Conservation (phyloP, 1,140 invertebrate genomes). For the Penaeus indicus region DNA sequence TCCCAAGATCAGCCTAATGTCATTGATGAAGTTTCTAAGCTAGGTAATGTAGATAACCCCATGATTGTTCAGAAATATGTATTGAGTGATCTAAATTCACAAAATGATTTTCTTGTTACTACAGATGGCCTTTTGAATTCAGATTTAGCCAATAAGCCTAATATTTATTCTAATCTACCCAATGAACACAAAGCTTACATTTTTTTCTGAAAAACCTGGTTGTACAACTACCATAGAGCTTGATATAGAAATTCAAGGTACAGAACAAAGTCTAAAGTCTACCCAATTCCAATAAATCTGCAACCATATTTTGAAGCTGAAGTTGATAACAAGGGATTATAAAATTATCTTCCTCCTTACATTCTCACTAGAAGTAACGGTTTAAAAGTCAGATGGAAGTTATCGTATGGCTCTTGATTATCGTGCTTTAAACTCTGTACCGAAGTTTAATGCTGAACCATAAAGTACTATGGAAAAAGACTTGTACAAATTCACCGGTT, state of each 20-base stretch:
- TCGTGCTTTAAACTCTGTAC: slow-evolving; percentile 19
- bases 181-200: background rate
- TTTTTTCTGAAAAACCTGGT: background rate
- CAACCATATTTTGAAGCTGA: slow-evolving; percentile 3
- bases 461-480: background rate
- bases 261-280: slow-evolving; percentile 3
- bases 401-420: slow-evolving; percentile 33
- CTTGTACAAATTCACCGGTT: slow-evolving; percentile 2
- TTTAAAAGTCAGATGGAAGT: background rate
- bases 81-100: background rate
- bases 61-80: background rate
- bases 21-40: background rate
- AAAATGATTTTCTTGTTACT: background rate
- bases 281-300: slow-evolving; percentile 25
- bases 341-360: background rate
- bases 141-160: background rate
- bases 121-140: background rate
- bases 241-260: background rate
- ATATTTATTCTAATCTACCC: background rate
- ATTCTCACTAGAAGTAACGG: background rate
- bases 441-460: slow-evolving; percentile 5
- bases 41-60: background rate
- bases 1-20: background rate
- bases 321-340: slow-evolving; percentile 22
- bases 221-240: background rate